Percentiles rank a stretch among this genome's conserved stretches.
Conservation (phyloP, 2,888 invertebrate species). For the Deilephila porcellus region DNA sequence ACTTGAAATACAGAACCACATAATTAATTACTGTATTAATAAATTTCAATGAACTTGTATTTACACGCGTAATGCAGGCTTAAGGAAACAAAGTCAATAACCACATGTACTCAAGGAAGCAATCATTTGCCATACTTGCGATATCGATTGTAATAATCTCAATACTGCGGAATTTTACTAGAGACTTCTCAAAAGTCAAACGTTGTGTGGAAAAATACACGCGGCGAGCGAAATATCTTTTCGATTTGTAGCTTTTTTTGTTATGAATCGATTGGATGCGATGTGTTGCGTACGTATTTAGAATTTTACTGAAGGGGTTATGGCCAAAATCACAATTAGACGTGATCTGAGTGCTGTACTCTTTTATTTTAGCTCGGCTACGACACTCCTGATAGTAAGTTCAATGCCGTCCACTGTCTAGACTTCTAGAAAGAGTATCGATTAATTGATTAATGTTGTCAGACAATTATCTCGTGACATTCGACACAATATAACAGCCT, state of each 20-base stretch:
- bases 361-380: too few relatives aligned
- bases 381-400: too few relatives aligned
- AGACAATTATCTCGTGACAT: too few relatives aligned
- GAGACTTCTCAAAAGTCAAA: not conserved
- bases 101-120: constrained; percentile 6
- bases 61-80: constrained; percentile 7
- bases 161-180: constrained; percentile 16
- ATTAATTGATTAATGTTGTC: too few relatives aligned
- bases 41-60: not conserved
- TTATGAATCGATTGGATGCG: constrained; percentile 5
- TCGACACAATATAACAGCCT: too few relatives aligned
- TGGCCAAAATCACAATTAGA: not conserved
- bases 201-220: constrained; percentile 8
- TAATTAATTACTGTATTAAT: too few relatives aligned
- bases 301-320: not conserved
- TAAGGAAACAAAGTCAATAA: not conserved
- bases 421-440: too few relatives aligned
- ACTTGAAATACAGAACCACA: too few relatives aligned
- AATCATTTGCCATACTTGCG: not conserved
- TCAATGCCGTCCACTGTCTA: too few relatives aligned
- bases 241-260: not conserved
- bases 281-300: not conserved
- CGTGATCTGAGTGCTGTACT: too few relatives aligned
- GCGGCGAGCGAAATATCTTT: not conserved
- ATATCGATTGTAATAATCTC: not conserved